phyloP scores from a whole-genome alignment of 2,888 invertebrate species.

The Smittia aterrima region DNA sequence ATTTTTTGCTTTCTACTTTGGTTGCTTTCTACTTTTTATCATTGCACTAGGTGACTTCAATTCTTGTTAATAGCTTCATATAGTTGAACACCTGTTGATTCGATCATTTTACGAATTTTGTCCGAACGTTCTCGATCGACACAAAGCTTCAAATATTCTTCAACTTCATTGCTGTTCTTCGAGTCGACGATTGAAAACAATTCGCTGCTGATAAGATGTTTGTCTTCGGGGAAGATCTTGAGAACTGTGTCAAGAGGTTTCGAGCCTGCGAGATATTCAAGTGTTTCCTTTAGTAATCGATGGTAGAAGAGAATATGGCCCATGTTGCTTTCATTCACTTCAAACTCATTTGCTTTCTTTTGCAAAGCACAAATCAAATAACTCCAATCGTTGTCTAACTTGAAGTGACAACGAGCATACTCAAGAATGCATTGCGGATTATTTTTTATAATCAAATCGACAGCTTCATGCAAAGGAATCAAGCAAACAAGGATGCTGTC shows the following conservation, averaged over 20 bases:
- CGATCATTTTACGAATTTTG: constrained; percentile 60
- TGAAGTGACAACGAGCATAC: constrained; percentile 31
- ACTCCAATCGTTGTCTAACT: constrained; percentile 34
- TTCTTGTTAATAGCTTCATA: constrained; percentile 48
- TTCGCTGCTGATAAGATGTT: constrained; percentile 15
- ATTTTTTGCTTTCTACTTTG: too few species aligned
- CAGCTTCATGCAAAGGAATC: constrained; percentile 18
- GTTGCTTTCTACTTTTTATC: too few species aligned
- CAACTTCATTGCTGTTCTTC: constrained; percentile 43
- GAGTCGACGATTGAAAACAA: constrained; percentile 16
- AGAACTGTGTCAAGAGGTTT: constrained; percentile 30
- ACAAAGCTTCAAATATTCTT: constrained; percentile 55
- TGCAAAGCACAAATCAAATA: constrained; percentile 18
- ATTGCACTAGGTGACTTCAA: too few species aligned
- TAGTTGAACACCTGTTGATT: constrained; percentile 61
- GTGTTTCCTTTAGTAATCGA: constrained; percentile 29
- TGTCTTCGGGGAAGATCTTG: constrained; percentile 31
- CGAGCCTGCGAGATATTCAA: constrained; percentile 17
- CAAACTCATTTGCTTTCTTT: constrained; percentile 29
- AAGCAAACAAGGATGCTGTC: constrained; percentile 52
- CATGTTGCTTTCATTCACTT: constrained; percentile 28
- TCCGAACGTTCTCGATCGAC: constrained; percentile 63
- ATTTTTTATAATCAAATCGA: constrained; percentile 29
- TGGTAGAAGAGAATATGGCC: constrained; percentile 28
- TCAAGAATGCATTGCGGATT: constrained; percentile 33